Base-by-base conservation (phyloP, 2,113 vertebrate species). In the Ageneiosus marmoratus region DNA sequence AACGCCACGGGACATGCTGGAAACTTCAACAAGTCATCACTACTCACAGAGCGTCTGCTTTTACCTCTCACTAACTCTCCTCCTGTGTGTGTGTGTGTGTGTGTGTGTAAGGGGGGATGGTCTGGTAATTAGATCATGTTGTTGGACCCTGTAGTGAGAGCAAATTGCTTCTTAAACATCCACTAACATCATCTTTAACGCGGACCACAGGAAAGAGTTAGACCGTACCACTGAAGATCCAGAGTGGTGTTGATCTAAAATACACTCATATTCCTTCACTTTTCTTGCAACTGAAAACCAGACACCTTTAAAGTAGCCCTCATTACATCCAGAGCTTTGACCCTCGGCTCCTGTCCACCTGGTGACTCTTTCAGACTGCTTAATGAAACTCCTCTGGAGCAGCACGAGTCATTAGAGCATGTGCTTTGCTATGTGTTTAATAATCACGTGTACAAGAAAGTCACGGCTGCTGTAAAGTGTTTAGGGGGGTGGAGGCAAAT, bases 181-280 rank as follows among this genome's bases (percentile, higher is more conserved):
- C 92, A 88, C 90, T 95, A 94, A 93, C 93, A 97, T 96, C 95
- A 96, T 95, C 95, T 97, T 97, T 93, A 96, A 97, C 97, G 7
- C 34, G 29, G 9, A 34, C 62, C 62, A 63, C 29, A 95, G 62
- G 22, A 32, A 50, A 89, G 87, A 13, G 88, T 80, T 87, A 91
- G 92, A 94, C 92, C 93, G 93, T 91, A 58, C 90, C 88, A 88
- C 87, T 76, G 90, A 89, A 95, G 93, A 96, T 95, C 95, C 92
- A 89, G 93, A 91, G 48, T 56, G 96, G 95, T 86, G 90, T 44
- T 22, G 37, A 72, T 27, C 41, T n/a, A 48, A n/a, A 73, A 90
- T 95, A 94, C 92, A 95, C 93, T 93, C 95, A 95, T 94, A 94
- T 94, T 95, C 94, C 96, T 96, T 91, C 65, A 76, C 69, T n/a